Evolutionary conservation across 2,888 invertebrate genomes (phyloP).

Genomic region (Netelia melanura): DNA sequence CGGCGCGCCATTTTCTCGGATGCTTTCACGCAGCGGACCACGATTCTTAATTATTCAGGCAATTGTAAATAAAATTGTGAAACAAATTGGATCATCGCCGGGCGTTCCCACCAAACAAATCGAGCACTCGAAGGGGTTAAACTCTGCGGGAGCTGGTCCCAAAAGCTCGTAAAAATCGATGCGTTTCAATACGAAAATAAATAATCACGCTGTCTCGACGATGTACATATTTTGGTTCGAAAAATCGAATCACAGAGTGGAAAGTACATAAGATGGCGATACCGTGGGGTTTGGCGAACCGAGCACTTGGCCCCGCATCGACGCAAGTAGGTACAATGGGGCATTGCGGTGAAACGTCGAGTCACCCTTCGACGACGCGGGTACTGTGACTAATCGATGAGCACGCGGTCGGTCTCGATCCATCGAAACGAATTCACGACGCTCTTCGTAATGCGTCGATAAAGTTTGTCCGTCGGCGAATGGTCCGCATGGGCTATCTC

Average conservation of each 20-base stretch:
- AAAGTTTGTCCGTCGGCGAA: slow-evolving; percentile 21
- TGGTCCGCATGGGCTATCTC: not conserved
- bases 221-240: not conserved
- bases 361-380: slow-evolving; percentile 78
- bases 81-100: no score
- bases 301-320: slow-evolving; percentile 32
- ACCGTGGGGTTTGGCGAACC: slow-evolving; percentile 32
- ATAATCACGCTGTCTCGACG: no score
- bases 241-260: slow-evolving; percentile 3
- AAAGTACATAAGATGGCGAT: not conserved
- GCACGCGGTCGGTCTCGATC: slow-evolving; percentile 80
- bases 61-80: no score
- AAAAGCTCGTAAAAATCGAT: no score
- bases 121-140: no score
- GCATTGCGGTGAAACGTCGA: slow-evolving; percentile 58
- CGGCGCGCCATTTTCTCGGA: no score
- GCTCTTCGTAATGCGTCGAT: not conserved
- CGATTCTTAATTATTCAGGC: no score
- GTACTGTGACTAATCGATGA: slow-evolving; percentile 84
- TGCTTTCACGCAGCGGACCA: no score
- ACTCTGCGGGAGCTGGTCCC: no score
- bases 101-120: no score
- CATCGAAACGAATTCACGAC: slow-evolving; percentile 76
- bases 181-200: no score
- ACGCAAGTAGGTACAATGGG: not conserved